Percentiles rank a stretch among this genome's conserved stretches.
Evolutionary conservation across 2,113 vertebrate genomes (phyloP).

Genomic region (Meleagris gallopavo): DNA sequence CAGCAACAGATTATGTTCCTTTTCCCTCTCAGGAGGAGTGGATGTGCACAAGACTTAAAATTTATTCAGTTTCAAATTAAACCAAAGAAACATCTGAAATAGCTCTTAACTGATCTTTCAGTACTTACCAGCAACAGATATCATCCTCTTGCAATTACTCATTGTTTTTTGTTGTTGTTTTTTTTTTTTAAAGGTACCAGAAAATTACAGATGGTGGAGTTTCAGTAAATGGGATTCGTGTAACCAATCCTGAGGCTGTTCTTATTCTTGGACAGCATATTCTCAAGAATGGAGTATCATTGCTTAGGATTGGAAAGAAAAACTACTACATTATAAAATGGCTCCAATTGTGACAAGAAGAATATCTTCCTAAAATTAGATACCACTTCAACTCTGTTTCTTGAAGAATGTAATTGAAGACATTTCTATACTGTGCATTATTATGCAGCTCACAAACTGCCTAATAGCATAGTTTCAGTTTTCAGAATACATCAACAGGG

Average conservation of each 20-base stretch:
- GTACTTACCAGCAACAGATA: background rate
- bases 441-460: background rate
- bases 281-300: slow-evolving; percentile 91
- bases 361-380: fast-evolving
- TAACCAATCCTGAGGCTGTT: slow-evolving; percentile 87
- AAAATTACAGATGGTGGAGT: slow-evolving; percentile 91
- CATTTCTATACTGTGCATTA: background rate
- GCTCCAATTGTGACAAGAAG: slow-evolving; percentile 80
- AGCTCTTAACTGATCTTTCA: background rate
- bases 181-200: slow-evolving; percentile 82
- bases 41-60: background rate
- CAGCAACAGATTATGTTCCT: background rate
- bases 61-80: background rate
- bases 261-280: slow-evolving; percentile 90
- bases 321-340: slow-evolving; percentile 96
- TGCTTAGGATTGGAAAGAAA: slow-evolving; percentile 92
- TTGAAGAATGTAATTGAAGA: background rate
- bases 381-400: background rate
- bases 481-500: background rate
- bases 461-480: background rate
- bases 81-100: background rate
- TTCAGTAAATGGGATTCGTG: slow-evolving; percentile 88
- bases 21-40: background rate
- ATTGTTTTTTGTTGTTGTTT: background rate
- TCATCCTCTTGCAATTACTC: background rate